Conservation (phyloP, 2,113 vertebrate species). For the Crotophaga sulcirostris region DNA sequence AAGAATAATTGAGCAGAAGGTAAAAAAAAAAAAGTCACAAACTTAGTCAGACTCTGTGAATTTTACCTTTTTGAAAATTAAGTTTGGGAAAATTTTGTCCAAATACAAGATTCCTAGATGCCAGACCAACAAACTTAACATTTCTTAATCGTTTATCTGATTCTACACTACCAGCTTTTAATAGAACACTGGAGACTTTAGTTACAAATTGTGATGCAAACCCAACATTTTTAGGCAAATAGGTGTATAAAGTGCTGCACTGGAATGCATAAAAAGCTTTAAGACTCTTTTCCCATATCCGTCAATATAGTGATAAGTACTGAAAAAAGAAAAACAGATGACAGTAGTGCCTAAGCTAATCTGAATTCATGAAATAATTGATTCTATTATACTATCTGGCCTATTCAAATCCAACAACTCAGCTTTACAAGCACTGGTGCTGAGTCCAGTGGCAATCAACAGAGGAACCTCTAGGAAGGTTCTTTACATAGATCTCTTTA, state of each 20-base stretch:
- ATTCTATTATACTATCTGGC: not conserved
- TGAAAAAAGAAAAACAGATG: not conserved
- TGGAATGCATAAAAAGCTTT: not conserved
- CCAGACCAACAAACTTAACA: not conserved
- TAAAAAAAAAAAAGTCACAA: not conserved
- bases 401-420: not conserved
- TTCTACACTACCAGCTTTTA: not conserved
- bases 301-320: not conserved
- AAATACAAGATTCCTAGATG: not conserved
- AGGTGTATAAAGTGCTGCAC: not conserved
- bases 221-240: not conserved
- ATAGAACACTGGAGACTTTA: not conserved
- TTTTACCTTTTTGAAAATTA: not conserved
- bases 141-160: not conserved
- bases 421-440: not conserved
- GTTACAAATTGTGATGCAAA: not conserved
- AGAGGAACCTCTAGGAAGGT: not conserved
- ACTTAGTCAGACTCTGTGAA: not conserved
- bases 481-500: not conserved
- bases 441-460: not conserved
- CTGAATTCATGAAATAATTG: not conserved
- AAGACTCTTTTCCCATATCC: not conserved
- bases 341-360: not conserved
- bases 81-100: not conserved
- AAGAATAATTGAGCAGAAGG: not conserved